These are phyloP conservation scores for Apostichopus parvimensis DNA, from an alignment of 35 echinoderm and acorn worm genomes.

Conservation along the genomic window DNA sequence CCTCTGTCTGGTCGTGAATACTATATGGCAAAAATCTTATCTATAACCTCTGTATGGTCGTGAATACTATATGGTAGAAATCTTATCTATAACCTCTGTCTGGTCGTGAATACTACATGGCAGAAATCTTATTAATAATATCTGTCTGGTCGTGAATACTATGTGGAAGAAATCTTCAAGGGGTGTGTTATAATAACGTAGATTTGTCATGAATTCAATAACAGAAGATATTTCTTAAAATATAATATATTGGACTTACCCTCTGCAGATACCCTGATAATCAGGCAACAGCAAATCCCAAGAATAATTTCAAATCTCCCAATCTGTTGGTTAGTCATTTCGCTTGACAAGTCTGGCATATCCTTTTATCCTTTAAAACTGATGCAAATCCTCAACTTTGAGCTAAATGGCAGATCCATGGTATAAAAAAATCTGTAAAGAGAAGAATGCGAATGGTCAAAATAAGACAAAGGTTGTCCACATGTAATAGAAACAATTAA, in stretches of 20 bases:
- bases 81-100: too few relatives aligned
- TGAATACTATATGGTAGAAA: too few relatives aligned
- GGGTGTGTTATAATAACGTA: neutral
- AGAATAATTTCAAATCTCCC: neutral
- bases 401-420: slow-evolving; percentile 5
- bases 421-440: slow-evolving; percentile 29
- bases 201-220: neutral
- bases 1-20: too few relatives aligned
- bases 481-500: too few relatives aligned
- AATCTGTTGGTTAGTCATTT: neutral
- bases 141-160: too few relatives aligned
- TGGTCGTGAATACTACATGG: too few relatives aligned
- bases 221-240: neutral
- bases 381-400: slow-evolving; percentile 1
- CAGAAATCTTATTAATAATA: too few relatives aligned
- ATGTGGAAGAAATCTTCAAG: neutral
- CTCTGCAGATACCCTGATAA: slow-evolving; percentile 6
- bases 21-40: too few relatives aligned
- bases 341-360: neutral
- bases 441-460: neutral
- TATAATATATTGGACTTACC: neutral
- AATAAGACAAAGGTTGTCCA: too few relatives aligned
- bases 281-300: neutral
- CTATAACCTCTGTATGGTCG: too few relatives aligned
- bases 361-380: slow-evolving; percentile 10